Base-by-base conservation (phyloP, 2,888 invertebrate genomes). In the Agrypnus murinus region DNA sequence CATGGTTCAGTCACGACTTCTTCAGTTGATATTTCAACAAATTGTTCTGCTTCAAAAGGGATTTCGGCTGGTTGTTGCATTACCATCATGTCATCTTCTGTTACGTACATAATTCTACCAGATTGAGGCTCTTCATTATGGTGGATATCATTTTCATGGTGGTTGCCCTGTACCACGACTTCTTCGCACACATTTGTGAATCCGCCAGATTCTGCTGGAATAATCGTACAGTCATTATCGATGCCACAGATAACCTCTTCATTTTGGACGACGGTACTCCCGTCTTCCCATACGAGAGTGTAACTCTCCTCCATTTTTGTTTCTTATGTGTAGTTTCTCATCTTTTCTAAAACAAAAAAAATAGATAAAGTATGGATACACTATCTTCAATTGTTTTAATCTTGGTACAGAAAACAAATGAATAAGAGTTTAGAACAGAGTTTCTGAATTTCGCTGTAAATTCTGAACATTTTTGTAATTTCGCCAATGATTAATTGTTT, bases 1-100 rank as follows among this genome's bases (percentile, higher is more conserved):
- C 94, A 95, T 78, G 93, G 93, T 80, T 94, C 94, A 0, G 94
- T 92, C 12, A 95, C 92, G 0, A 95, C 92, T 84, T 94, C 94
- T 80, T 94, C 94, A 0, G 93, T 55, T 71, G 86, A 86, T 50
- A 86, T 86, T 45, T 87, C 86, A 75, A 88, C 86, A 64, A 87
- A 86, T 48, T 86, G 84, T 72, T 87, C 87, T 81, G 87, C 86
- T 62, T 86, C 85, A 14, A 55, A 63, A 36, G 72, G 75, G 38
- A 60, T 65, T 8, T 77, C 76, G 9, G 72, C 60, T 65, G 78
- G 69, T 58, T 80, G 79, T 57, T 84, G 82, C 81, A 84, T 83
- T 15, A 85, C 84, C 46, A 86, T 77, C 25, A 86, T 82, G 66
- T 85, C 83, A 50, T 83, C 83, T 43, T 84, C 83, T 6, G 84